These are phyloP conservation scores for Epinotia nisella DNA, from an alignment of 2,888 invertebrate species.

Conservation along the genomic window DNA sequence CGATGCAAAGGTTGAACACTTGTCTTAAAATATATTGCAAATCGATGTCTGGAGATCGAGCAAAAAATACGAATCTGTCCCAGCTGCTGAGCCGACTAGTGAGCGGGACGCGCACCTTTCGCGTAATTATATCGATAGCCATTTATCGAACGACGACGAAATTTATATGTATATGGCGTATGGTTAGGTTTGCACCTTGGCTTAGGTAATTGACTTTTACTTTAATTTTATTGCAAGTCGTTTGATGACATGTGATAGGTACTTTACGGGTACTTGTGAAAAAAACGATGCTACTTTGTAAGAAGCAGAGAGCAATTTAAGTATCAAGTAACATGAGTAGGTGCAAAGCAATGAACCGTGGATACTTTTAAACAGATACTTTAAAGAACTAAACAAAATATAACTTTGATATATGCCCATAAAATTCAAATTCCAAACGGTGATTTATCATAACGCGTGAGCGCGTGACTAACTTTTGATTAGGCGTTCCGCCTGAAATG, in stretches of 20 bases:
- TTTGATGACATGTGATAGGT: background rate
- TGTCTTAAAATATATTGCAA: constrained; percentile 68
- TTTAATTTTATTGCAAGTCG: background rate
- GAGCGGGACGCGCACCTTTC: constrained; percentile 43
- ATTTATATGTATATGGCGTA: constrained; percentile 37
- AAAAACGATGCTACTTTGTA: background rate
- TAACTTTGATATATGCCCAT: constrained; percentile 13
- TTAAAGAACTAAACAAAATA: constrained; percentile 7
- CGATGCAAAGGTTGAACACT: constrained; percentile 54
- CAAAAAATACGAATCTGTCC: constrained; percentile 69
- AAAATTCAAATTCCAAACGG: constrained; percentile 25
- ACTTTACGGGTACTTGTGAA: background rate
- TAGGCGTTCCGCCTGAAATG: constrained; percentile 25
- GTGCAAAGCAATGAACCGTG: background rate
- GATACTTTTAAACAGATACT: too few relatives aligned
- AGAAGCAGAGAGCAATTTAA: background rate
- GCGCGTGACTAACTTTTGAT: constrained; percentile 38
- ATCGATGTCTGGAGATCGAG: constrained; percentile 63
- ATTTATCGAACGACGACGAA: constrained; percentile 42
- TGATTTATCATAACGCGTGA: constrained; percentile 36
- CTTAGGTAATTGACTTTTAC: constrained; percentile 21
- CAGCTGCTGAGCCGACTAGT: constrained; percentile 61
- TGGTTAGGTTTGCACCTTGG: constrained; percentile 23
- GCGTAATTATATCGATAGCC: constrained; percentile 43
- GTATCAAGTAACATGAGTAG: background rate